A percentile compares a stretch with the other conserved stretches of the same genome.
phyloP scores from a whole-genome alignment of 2,113 vertebrate species.

The Caloenas nicobarica region DNA sequence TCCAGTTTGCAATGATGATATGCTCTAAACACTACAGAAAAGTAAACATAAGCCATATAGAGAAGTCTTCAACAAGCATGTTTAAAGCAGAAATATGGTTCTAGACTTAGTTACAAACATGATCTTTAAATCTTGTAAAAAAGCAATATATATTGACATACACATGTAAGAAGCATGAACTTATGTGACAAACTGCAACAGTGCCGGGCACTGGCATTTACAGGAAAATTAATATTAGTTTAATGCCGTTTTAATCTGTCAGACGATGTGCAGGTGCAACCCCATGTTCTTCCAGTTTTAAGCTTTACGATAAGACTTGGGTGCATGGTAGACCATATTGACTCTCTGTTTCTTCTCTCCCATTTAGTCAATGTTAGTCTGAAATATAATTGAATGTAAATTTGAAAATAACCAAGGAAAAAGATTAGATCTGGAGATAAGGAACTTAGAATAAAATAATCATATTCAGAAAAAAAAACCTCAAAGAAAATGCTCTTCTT shows the following conservation, averaged over 20 bases:
- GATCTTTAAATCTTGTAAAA: background rate
- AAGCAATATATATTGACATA: background rate
- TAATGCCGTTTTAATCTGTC: background rate
- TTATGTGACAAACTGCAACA: background rate
- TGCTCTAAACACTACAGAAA: background rate
- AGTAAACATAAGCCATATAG: fast-evolving
- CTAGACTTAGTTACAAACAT: background rate
- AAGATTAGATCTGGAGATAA: background rate
- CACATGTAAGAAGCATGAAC: background rate
- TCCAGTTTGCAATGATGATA: background rate
- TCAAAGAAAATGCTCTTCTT: background rate
- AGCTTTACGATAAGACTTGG: background rate
- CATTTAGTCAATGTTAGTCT: background rate
- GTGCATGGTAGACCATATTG: background rate
- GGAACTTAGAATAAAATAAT: background rate
- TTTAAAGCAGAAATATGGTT: background rate
- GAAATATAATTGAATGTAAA: background rate
- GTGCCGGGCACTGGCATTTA: background rate
- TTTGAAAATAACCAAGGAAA: constrained; percentile 1
- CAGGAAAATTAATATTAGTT: background rate
- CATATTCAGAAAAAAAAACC: background rate
- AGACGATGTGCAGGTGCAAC: background rate
- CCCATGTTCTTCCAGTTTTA: background rate
- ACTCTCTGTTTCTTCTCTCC: background rate
- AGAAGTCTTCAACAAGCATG: background rate